Conservation (phyloP, 2,888 invertebrate species). For the Platyscelio sp. region DNA sequence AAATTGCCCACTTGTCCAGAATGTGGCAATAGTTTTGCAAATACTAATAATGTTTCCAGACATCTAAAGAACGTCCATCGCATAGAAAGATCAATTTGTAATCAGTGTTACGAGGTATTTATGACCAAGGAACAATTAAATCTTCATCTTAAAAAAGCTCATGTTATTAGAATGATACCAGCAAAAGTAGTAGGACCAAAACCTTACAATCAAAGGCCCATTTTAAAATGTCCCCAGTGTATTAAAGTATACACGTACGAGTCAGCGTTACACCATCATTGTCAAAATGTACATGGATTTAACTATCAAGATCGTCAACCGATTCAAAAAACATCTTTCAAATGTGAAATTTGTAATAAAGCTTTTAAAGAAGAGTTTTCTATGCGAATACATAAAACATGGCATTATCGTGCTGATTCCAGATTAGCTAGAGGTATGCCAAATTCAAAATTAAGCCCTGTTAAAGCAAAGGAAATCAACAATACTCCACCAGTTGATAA, state of each 20-base stretch:
- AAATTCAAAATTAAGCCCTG: conserved; percentile 42
- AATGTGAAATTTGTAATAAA: conserved; percentile 89
- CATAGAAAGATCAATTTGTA: conserved; percentile 86
- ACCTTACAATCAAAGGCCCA: conserved; percentile 48
- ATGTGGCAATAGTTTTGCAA: conserved; percentile 87
- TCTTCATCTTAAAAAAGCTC: conserved; percentile 87
- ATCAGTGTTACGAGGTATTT: conserved; percentile 88
- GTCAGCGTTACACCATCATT: conserved; percentile 78
- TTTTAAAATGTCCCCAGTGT: conserved; percentile 76
- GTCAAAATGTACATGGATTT: conserved; percentile 76
- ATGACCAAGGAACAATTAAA: conserved; percentile 88
- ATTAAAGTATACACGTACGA: conserved; percentile 75
- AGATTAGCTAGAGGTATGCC: conserved; percentile 74
- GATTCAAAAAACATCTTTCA: conserved; percentile 80
- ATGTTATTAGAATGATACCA: conserved; percentile 76
- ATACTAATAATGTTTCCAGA: conserved; percentile 79
- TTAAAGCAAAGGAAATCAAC: neutral
- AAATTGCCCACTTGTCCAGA: conserved; percentile 86
- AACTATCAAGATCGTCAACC: conserved; percentile 15
- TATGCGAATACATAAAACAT: conserved; percentile 88
- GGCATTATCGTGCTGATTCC: conserved; percentile 87
- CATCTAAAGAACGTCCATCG: conserved; percentile 80
- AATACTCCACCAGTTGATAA: neutral
- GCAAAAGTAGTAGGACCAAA: conserved; percentile 37
- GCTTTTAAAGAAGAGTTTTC: conserved; percentile 88